Percentiles rank a stretch among this genome's conserved stretches.
These are phyloP conservation scores for Istiophorus platypterus DNA, from an alignment of 2,113 vertebrate genomes.

Conservation along the genomic window DNA sequence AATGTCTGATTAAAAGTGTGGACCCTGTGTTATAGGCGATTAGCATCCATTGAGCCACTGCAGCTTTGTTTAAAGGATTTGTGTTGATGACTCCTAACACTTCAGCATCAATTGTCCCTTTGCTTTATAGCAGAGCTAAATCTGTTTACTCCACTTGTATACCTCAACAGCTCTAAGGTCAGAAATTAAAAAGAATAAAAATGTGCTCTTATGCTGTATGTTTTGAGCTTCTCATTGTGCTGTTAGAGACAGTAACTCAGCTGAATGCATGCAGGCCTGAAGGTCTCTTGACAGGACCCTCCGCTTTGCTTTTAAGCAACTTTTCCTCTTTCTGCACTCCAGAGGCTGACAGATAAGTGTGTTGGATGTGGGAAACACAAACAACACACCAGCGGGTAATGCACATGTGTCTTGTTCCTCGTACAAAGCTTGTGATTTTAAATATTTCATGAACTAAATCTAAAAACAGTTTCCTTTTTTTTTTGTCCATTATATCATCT, in stretches of 20 bases:
- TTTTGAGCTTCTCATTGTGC: neutral
- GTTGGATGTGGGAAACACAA: conserved; percentile 7
- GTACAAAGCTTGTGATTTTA: conserved; percentile 17
- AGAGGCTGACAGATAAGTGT: conserved; percentile 34
- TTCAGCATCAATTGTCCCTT: neutral
- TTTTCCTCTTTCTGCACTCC: conserved; percentile 18
- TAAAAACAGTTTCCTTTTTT: conserved; percentile 26
- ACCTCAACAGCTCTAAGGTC: neutral
- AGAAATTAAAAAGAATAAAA: neutral
- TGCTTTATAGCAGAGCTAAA: neutral
- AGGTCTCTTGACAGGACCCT: conserved; percentile 33
- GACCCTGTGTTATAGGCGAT: conserved; percentile 14
- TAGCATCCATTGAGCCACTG: conserved; percentile 8
- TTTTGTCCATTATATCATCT: neutral
- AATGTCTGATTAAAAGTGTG: conserved; percentile 15
- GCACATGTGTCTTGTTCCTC: conserved; percentile 35
- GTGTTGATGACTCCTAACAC: conserved; percentile 11
- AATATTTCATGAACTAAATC: conserved; percentile 42
- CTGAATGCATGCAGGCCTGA: conserved; percentile 6
- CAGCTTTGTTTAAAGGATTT: conserved; percentile 9
- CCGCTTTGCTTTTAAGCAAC: conserved; percentile 11
- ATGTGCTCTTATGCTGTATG: neutral
- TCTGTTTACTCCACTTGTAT: neutral
- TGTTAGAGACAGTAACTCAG: conserved; percentile 27
- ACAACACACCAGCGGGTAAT: conserved; percentile 28